Percentiles rank a stretch among this genome's conserved stretches.
Conservation (phyloP, 2,113 vertebrate species). For the Lepisosteus osseus region DNA sequence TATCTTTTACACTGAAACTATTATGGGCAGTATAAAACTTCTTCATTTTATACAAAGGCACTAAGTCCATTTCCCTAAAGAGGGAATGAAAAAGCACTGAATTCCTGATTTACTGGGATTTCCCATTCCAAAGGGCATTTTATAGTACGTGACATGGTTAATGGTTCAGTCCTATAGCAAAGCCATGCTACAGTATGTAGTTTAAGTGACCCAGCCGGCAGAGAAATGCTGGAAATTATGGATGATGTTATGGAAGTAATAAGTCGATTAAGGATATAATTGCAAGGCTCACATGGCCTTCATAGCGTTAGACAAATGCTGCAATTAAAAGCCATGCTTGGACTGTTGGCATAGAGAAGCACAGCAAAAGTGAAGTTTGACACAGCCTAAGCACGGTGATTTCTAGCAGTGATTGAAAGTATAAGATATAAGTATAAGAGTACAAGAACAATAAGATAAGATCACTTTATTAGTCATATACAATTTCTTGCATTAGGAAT, state of each 20-base stretch:
- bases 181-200: slow-evolving; percentile 47
- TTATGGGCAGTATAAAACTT: slow-evolving; percentile 37
- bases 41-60: slow-evolving; percentile 30
- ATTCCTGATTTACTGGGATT: slow-evolving; percentile 49
- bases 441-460: too few species aligned
- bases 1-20: slow-evolving; percentile 56
- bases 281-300: slow-evolving; percentile 37
- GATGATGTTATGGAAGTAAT: slow-evolving; percentile 50
- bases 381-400: not conserved
- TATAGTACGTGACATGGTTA: slow-evolving; percentile 57
- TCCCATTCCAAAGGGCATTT: slow-evolving; percentile 46
- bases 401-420: not conserved
- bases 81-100: slow-evolving; percentile 45
- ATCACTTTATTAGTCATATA: too few species aligned
- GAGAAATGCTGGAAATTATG: slow-evolving; percentile 41
- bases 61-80: slow-evolving; percentile 53
- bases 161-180: slow-evolving; percentile 48
- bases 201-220: slow-evolving; percentile 50
- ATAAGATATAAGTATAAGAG: too few species aligned
- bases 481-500: too few species aligned
- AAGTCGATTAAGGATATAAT: slow-evolving; percentile 51
- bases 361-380: not conserved
- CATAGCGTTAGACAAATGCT: slow-evolving; percentile 31
- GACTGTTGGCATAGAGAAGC: slow-evolving; percentile 25
- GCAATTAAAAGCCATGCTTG: slow-evolving; percentile 47